Evolutionary conservation across 2,888 invertebrate species (phyloP), one percentile per base, ranked within the genome.

Genomic region (Galerucella calmariensis): DNA sequence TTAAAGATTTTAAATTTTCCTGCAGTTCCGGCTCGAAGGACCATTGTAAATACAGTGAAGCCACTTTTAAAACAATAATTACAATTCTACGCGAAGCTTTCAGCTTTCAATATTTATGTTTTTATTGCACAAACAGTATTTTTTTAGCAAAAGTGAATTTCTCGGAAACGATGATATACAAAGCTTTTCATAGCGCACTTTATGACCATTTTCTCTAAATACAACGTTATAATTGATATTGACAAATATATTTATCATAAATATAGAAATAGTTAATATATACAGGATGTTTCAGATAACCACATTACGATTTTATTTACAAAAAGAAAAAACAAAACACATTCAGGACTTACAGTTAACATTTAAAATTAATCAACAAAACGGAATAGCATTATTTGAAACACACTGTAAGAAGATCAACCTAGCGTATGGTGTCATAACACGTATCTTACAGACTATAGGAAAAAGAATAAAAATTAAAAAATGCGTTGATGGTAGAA

Each of bases 251-350:
- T 3, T 70, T 69, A 73, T 76, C 70, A 75, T 75, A 72, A 73
- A 73, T 70, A 69, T 70, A 71, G 74, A 73, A 77, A 75, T 35
- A 76, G 72, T 71, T 69, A 58, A 63, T 75, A 78, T 75, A 56
- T 77, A 80, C 79, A 78, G 80, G 72, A 78, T 80, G 79, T 81
- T 79, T 80, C 80, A 81, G 79, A 81, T 79, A 81, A 80, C 79
- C 75, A 75, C 78, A 77, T 75, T 80, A 72, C 76, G 75, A 72
- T 75, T 80, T 77, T 80, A 80, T 80, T 77, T 80, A 80, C 78
- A 80, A 78, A 67, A 76, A 77, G 68, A 77, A 78, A 67, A 69
- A 75, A 63, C 69, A 77, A 65, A 76, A 75, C 69, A 76, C 78
- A 74, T 72, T 69, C 53, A 68, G 63, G 67, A 74, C 69, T 69